These are phyloP conservation scores for Lepidurus couesii DNA, from an alignment of 1,140 invertebrate genomes.

Conservation along the genomic window DNA sequence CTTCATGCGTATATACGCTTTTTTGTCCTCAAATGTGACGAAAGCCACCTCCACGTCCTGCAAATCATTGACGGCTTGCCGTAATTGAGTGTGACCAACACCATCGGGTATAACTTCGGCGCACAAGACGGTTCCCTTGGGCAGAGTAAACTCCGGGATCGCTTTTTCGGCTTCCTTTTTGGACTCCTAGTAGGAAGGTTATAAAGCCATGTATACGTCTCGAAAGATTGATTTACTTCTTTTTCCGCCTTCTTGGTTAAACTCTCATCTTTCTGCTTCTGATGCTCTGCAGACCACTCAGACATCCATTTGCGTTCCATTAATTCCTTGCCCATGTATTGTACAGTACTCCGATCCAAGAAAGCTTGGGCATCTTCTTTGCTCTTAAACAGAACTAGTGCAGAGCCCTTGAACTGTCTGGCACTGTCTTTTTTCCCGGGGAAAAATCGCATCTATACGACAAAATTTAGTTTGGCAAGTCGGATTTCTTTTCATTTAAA, in stretches of 20 bases:
- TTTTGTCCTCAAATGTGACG: background rate
- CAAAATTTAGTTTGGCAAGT: background rate
- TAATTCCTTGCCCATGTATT: conserved; percentile 65
- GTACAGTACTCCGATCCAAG: conserved; percentile 57
- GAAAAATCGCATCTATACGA: conserved; percentile 59
- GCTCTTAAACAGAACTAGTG: conserved; percentile 76
- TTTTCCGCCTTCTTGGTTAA: conserved; percentile 19
- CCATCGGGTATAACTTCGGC: background rate
- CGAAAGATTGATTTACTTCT: background rate
- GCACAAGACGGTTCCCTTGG: background rate
- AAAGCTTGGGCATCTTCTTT: conserved; percentile 64
- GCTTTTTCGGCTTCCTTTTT: conserved; percentile 4
- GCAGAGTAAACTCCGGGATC: background rate
- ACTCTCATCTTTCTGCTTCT: conserved; percentile 1
- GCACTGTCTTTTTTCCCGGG: conserved; percentile 56
- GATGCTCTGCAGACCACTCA: conserved; percentile 3
- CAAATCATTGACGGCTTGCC: background rate
- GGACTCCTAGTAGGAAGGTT: background rate
- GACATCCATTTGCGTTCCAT: conserved; percentile 10
- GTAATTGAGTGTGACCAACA: background rate
- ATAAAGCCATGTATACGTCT: background rate
- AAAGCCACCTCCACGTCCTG: background rate
- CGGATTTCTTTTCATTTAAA: conserved; percentile 37
- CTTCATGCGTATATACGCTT: background rate
- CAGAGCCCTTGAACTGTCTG: conserved; percentile 77